Percentiles rank a stretch among this genome's conserved stretches.
Evolutionary conservation across 2,113 vertebrate species (phyloP).

Genomic region (Taurulus bubalis): DNA sequence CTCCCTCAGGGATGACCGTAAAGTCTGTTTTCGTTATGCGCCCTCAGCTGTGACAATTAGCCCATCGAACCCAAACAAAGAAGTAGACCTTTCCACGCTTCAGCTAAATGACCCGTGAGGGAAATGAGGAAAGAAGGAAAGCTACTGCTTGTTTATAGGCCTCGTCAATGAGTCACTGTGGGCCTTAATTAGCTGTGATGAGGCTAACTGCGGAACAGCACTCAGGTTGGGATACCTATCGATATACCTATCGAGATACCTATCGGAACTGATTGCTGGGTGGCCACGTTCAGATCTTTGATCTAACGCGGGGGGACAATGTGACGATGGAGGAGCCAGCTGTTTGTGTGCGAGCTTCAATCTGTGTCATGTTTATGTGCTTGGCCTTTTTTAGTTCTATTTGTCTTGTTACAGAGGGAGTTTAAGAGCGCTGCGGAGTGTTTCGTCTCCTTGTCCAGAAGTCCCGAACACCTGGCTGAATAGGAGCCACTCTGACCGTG

Average conservation of each 20-base stretch:
- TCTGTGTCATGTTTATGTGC: slow-evolving; percentile 7
- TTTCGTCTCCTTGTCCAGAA: background rate
- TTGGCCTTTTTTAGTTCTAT: background rate
- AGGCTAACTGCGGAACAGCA: slow-evolving; percentile 68
- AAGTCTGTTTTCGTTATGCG: slow-evolving; percentile 23
- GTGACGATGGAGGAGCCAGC: slow-evolving; percentile 34
- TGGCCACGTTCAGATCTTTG: slow-evolving; percentile 31
- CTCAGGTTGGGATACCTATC: slow-evolving; percentile 38
- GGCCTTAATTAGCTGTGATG: slow-evolving; percentile 55
- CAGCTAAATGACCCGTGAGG: slow-evolving; percentile 44
- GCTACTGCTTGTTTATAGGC: slow-evolving; percentile 21
- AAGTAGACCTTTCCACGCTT: slow-evolving; percentile 29
- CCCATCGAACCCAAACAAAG: slow-evolving; percentile 49
- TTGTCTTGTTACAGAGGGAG: background rate
- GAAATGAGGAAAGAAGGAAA: background rate
- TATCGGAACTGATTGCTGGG: slow-evolving; percentile 34
- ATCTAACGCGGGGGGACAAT: slow-evolving; percentile 8
- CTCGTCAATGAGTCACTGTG: slow-evolving; percentile 22
- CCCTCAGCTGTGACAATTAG: slow-evolving; percentile 31
- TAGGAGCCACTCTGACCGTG: background rate
- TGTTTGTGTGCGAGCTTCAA: background rate
- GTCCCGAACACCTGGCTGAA: background rate
- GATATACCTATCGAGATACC: slow-evolving; percentile 12
- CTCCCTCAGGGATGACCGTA: background rate
- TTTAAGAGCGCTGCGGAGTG: background rate